phyloP scores from a whole-genome alignment of 2,888 invertebrate species.

The Alloplasta piceator region DNA sequence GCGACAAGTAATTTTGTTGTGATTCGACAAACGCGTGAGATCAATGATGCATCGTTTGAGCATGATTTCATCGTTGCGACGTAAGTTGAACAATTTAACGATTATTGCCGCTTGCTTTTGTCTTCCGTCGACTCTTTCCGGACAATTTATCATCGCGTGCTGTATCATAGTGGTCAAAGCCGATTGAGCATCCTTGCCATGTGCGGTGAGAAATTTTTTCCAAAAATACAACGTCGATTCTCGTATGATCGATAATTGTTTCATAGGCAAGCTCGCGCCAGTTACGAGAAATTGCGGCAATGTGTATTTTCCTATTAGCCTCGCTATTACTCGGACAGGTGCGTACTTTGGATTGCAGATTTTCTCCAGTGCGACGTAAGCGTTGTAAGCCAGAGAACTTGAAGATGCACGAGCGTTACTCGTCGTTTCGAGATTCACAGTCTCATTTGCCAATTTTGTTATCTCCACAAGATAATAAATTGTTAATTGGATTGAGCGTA shows the following conservation, averaged over 20 bases:
- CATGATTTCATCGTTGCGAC: slow-evolving; percentile 63
- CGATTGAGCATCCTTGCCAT: slow-evolving; percentile 69
- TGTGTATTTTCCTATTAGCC: slow-evolving; percentile 81
- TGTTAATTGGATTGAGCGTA: slow-evolving; percentile 82
- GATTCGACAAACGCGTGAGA: slow-evolving; percentile 77
- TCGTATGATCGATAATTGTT: slow-evolving; percentile 69
- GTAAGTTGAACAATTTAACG: slow-evolving; percentile 76
- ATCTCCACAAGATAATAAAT: slow-evolving; percentile 80
- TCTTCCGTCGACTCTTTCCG: slow-evolving; percentile 77
- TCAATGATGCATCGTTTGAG: slow-evolving; percentile 68
- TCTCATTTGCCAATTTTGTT: slow-evolving; percentile 75
- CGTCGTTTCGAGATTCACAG: slow-evolving; percentile 64
- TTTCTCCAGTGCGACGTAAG: slow-evolving; percentile 79
- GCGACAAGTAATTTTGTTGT: slow-evolving; percentile 82
- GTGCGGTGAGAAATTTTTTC: slow-evolving; percentile 70
- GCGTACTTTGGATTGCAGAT: slow-evolving; percentile 83
- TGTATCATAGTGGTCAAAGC: slow-evolving; percentile 76
- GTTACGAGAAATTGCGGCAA: slow-evolving; percentile 79
- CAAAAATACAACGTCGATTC: slow-evolving; percentile 76
- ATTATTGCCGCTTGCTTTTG: slow-evolving; percentile 78
- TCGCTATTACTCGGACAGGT: slow-evolving; percentile 77
- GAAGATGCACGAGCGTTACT: slow-evolving; percentile 60
- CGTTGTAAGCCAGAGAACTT: slow-evolving; percentile 77
- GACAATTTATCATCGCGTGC: slow-evolving; percentile 77
- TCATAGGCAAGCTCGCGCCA: slow-evolving; percentile 67